phyloP scores from a whole-genome alignment of 2,113 vertebrate species.

The Tichodroma muraria region DNA sequence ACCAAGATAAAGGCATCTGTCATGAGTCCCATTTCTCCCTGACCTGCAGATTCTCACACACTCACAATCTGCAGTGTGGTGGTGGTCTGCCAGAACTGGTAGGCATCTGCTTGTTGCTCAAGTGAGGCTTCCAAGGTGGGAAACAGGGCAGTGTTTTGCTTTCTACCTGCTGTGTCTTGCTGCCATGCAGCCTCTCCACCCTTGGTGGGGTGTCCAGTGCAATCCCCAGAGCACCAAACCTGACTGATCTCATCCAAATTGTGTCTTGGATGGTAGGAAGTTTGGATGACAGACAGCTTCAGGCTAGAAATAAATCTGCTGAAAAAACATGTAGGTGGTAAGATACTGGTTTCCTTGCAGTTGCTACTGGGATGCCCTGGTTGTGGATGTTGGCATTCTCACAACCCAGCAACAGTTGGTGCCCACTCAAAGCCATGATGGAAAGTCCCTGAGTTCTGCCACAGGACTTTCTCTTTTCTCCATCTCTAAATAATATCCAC shows the following conservation, averaged over 20 bases:
- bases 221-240: not conserved
- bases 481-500: not conserved
- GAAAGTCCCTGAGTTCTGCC: not conserved
- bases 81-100: not conserved
- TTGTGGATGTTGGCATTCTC: not conserved
- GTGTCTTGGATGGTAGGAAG: not conserved
- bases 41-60: not conserved
- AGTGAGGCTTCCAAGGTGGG: not conserved
- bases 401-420: not conserved
- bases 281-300: not conserved
- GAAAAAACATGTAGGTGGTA: not conserved
- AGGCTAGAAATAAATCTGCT: not conserved
- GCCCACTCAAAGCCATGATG: not conserved
- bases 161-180: accelerated
- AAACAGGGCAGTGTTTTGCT: not conserved
- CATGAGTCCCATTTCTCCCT: not conserved
- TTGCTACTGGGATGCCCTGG: not conserved
- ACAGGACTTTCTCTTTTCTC: not conserved
- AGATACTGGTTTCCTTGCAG: not conserved
- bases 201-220: not conserved
- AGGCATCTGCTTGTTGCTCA: not conserved
- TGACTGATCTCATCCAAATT: not conserved
- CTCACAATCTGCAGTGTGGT: not conserved
- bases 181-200: not conserved
- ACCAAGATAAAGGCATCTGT: not conserved